Conservation (phyloP, 2,888 invertebrate genomes). For the Gryllus longicercus region DNA sequence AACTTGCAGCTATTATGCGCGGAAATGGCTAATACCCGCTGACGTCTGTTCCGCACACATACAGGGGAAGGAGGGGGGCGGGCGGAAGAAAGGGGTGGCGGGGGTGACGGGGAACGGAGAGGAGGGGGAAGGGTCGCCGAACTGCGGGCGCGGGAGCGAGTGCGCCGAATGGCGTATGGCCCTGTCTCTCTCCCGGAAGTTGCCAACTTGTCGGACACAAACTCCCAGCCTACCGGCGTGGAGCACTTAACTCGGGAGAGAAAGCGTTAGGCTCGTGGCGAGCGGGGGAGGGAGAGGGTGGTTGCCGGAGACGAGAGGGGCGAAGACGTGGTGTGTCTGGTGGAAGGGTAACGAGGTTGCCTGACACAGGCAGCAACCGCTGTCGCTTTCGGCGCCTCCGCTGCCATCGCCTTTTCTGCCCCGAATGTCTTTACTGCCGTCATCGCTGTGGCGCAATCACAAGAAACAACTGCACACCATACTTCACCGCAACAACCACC, state of each 20-base stretch:
- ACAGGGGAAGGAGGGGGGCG: not conserved
- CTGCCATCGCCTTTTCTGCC: not conserved
- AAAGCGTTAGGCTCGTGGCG: too few relatives aligned
- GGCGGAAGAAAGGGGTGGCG: not conserved
- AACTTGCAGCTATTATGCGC: not conserved
- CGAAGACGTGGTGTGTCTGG: not conserved
- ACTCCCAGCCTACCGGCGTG: not conserved
- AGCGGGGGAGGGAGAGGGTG: not conserved
- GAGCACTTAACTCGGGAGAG: not conserved
- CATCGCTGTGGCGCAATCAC: too few relatives aligned
- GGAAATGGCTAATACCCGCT: not conserved
- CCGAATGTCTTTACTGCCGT: too few relatives aligned
- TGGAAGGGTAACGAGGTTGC: not conserved
- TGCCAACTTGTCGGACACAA: not conserved
- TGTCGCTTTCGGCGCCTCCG: not conserved
- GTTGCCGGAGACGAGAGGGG: not conserved
- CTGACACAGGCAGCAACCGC: not conserved
- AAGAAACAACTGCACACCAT: too few relatives aligned
- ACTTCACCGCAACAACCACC: too few relatives aligned
- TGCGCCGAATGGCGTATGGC: not conserved
- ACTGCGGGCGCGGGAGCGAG: not conserved
- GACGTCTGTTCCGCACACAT: not conserved
- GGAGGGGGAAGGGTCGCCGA: not conserved
- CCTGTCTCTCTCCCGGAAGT: conserved; percentile 1
- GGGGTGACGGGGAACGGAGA: not conserved